A percentile compares a stretch with the other conserved stretches of the same genome.
Conservation (phyloP, 2,888 invertebrate genomes). For the Phengaris arion region DNA sequence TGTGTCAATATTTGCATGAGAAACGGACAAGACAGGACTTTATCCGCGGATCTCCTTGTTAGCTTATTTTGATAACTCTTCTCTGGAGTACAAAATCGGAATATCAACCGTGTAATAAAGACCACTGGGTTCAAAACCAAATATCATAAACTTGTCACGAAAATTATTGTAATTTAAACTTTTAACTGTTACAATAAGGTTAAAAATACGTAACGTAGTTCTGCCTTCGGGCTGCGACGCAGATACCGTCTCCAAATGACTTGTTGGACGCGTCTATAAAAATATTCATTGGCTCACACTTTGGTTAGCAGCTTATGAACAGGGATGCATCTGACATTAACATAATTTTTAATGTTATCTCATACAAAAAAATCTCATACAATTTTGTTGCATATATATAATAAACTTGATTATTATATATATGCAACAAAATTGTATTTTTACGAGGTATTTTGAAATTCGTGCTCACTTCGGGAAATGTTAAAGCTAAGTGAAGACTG, state of each 20-base stretch:
- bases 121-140: slow-evolving; percentile 26
- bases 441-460: too few relatives aligned
- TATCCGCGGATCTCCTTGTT: slow-evolving; percentile 65
- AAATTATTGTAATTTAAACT: slow-evolving; percentile 37
- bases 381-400: too few relatives aligned
- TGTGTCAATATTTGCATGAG: slow-evolving; percentile 79
- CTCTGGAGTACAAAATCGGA: slow-evolving; percentile 39
- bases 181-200: slow-evolving; percentile 41
- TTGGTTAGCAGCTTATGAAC: slow-evolving; percentile 64
- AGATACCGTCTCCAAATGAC: slow-evolving; percentile 50
- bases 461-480: too few relatives aligned
- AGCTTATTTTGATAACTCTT: slow-evolving; percentile 63
- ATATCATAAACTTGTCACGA: neutral
- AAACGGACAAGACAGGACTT: slow-evolving; percentile 65
- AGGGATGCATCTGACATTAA: slow-evolving; percentile 48
- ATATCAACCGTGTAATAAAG: slow-evolving; percentile 37
- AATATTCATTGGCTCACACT: slow-evolving; percentile 77
- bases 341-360: neutral
- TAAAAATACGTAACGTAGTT: slow-evolving; percentile 40
- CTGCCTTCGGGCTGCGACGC: slow-evolving; percentile 42
- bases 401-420: neutral
- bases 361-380: neutral
- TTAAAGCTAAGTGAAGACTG: too few relatives aligned
- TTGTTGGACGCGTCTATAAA: slow-evolving; percentile 73
- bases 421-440: neutral